Conservation (phyloP, 2,888 invertebrate species). For the Podabrus alpinus region DNA sequence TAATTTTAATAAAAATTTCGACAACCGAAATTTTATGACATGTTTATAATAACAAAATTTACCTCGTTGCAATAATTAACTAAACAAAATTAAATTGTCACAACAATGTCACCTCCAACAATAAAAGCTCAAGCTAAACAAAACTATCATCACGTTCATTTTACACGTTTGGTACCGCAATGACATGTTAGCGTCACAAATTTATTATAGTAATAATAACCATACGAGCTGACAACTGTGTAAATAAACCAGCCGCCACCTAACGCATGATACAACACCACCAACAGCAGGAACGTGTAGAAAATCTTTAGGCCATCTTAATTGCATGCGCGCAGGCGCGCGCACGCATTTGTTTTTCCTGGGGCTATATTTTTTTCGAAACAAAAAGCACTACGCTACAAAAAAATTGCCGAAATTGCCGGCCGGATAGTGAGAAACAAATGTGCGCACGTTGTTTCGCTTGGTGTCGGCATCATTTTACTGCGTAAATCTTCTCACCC, state of each 20-base stretch:
- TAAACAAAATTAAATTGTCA: conserved; percentile 7
- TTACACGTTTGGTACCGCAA: neutral
- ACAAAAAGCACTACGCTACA: neutral
- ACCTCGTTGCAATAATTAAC: conserved; percentile 5
- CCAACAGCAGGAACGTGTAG: neutral
- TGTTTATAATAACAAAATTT: neutral
- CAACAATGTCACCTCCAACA: conserved; percentile 18
- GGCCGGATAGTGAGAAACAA: conserved; percentile 2
- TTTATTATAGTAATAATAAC: neutral
- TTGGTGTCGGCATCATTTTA: neutral
- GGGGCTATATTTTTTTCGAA: neutral
- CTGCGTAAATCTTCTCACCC: neutral
- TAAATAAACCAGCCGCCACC: neutral
- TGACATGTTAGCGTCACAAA: neutral
- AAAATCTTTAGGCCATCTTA: neutral
- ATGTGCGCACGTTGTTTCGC: conserved; percentile 10
- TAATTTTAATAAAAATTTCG: conserved; percentile 1
- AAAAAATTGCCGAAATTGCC: neutral
- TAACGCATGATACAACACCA: neutral
- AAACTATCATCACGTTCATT: neutral
- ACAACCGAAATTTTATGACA: neutral
- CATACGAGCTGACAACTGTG: neutral
- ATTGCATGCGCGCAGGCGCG: neutral
- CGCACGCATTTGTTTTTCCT: conserved; percentile 15
- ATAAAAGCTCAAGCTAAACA: conserved; percentile 18